phyloP scores from a whole-genome alignment of 2,113 vertebrate genomes.

The Drymodes brunneopygia region DNA sequence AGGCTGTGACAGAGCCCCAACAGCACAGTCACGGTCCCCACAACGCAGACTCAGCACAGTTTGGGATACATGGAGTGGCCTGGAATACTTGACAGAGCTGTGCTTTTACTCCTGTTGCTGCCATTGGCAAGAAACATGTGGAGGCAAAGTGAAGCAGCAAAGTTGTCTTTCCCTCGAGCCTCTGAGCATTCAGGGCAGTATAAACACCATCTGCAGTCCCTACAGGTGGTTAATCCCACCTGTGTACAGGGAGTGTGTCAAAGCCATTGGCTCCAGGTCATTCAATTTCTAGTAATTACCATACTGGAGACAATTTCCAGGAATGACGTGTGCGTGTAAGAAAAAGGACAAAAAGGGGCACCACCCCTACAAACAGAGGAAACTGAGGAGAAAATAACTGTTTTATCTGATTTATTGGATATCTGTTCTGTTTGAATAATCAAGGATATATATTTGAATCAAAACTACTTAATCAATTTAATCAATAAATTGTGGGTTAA shows the following conservation, averaged over 20 bases:
- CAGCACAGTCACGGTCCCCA: not conserved
- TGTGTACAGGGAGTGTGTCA: not conserved
- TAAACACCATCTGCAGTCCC: slow-evolving; percentile 15
- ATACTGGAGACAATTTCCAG: not conserved
- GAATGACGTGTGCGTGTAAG: not conserved
- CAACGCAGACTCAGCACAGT: not conserved
- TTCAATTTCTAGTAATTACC: not conserved
- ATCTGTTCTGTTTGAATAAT: not conserved
- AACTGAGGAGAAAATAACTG: not conserved
- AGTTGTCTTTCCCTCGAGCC: not conserved
- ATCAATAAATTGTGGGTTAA: not conserved
- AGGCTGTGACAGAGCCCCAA: not conserved
- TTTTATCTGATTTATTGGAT: not conserved
- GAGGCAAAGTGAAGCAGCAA: not conserved
- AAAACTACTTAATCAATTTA: not conserved
- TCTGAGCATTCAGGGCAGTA: not conserved
- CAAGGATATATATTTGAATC: not conserved
- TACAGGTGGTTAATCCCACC: slow-evolving; percentile 13
- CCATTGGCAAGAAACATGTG: not conserved
- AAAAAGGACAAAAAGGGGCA: not conserved
- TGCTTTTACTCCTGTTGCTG: not conserved
- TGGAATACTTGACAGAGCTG: not conserved
- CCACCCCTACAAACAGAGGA: not conserved
- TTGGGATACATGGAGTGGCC: not conserved
- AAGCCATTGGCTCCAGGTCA: not conserved